Evolutionary conservation across 2,113 vertebrate species (phyloP).

Genomic region (Geococcyx californianus): DNA sequence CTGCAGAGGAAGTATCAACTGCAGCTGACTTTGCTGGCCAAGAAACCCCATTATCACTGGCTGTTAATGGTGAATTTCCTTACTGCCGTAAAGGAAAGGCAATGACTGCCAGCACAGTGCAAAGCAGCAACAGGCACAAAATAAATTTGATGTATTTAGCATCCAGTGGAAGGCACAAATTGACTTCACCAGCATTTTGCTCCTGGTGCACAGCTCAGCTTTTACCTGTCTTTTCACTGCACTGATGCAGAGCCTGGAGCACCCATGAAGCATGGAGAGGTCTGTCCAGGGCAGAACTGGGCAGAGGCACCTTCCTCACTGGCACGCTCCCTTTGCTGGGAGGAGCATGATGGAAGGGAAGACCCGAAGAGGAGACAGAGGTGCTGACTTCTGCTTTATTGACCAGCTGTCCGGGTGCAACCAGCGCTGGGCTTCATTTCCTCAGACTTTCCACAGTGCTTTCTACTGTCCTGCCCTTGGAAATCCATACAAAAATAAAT

Average conservation of each 20-base stretch:
- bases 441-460: background rate
- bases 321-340: background rate
- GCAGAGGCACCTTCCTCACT: background rate
- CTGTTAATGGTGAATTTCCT: background rate
- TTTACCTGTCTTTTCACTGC: background rate
- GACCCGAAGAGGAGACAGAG: background rate
- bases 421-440: background rate
- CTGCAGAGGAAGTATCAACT: background rate
- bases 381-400: background rate
- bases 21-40: background rate
- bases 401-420: background rate
- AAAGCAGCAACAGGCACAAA: background rate
- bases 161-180: background rate
- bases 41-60: background rate
- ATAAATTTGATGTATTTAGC: background rate
- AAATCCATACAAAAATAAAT: background rate
- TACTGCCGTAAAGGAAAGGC: background rate
- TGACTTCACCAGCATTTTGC: background rate
- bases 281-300: no score
- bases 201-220: background rate
- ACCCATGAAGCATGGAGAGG: no score
- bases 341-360: no score
- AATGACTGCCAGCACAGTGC: background rate
- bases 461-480: background rate
- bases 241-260: background rate